Evolutionary conservation across 2,113 vertebrate genomes (phyloP), one percentile per base, ranked within the genome.

Genomic region (Festucalex cinctus): DNA sequence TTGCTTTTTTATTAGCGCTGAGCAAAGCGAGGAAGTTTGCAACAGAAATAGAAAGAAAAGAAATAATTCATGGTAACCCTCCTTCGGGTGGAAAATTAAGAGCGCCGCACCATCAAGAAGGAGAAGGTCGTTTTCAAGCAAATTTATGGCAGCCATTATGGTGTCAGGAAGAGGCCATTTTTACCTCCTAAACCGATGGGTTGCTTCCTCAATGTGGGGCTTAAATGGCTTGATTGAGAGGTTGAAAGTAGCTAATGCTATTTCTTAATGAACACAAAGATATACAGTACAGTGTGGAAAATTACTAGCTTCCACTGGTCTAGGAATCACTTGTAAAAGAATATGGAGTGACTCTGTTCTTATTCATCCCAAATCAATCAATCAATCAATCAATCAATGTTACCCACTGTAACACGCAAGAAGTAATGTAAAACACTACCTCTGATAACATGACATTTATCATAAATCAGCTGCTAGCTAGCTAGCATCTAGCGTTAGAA

Each of bases 161-260:
- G 74, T 53, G 82, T 85, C 81, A 73, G 75, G 73, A 74, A 74
- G 71, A 81, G 82, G 57, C 72, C 69, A 81, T 68, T 17, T 37
- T 60, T 74, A 28, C 68, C 57, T 28, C 19, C 46, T 22, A 16
- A 61, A 61, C 19, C 20, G 24, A 46, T 60, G 64, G 16, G 6
- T 57, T 71, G 53, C 72, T 49, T 70, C 51, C 44, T 53, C 58
- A 63, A 65, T 66, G 77, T 64, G 56, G 67, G 43, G 70, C 75
- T 86, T 87, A 82, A 81, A 65, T 76, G 80, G 62, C 44, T 78
- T 83, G 79, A 85, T 78, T 80, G 78, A 83, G 79, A 85, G 70
- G 61, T 68, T 56, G 17, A 66, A 73, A 59, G 57, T 72, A 80
- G 36, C 66, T 43, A 53, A 53, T 35, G 64, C 68, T 80, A 63